A percentile compares a stretch with the other conserved stretches of the same genome.
Conservation (phyloP, 2,888 invertebrate species). For the Lapara coniferarum region DNA sequence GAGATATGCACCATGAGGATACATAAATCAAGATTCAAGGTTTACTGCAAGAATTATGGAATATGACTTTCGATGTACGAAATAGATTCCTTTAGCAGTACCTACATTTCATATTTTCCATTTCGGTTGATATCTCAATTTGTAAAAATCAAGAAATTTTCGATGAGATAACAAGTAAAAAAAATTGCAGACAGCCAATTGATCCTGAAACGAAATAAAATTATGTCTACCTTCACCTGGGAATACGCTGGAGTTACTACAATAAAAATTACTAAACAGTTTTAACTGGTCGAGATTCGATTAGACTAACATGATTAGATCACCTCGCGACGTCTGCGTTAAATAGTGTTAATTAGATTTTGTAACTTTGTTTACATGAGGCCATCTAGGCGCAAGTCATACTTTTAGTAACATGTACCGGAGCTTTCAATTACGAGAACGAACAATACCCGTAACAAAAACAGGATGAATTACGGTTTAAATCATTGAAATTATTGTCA, state of each 20-base stretch:
- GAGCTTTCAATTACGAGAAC: not conserved
- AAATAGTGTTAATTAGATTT: constrained; percentile 16
- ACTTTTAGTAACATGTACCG: not conserved
- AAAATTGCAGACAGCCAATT: not conserved
- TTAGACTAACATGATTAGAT: constrained; percentile 5
- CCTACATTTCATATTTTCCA: no score
- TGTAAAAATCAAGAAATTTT: no score
- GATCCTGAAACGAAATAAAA: not conserved
- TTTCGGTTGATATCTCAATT: no score
- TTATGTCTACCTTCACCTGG: not conserved
- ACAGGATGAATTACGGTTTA: no score
- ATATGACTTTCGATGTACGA: not conserved
- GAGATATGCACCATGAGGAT: not conserved
- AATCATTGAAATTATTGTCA: no score
- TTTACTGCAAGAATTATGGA: not conserved
- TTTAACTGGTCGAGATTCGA: constrained; percentile 4
- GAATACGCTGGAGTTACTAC: not conserved
- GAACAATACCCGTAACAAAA: no score
- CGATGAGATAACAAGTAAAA: not conserved
- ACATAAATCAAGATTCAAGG: not conserved
- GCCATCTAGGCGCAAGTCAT: not conserved
- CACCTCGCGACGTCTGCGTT: not conserved
- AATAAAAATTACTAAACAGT: not conserved
- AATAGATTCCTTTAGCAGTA: no score
- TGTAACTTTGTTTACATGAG: not conserved